phyloP scores from a whole-genome alignment of 2,113 vertebrate species.

The Crotalus viridis region DNA sequence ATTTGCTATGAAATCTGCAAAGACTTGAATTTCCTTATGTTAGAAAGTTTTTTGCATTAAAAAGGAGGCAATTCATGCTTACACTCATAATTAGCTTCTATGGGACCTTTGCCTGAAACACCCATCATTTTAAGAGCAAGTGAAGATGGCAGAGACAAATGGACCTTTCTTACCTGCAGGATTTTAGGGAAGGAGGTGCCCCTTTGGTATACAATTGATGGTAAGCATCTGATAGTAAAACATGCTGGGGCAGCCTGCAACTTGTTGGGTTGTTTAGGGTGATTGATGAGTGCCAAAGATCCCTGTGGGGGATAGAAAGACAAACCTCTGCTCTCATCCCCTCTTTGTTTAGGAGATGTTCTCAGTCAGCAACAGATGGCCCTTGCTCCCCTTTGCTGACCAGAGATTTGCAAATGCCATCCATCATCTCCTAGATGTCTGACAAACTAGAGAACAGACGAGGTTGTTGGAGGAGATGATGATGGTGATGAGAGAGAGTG shows the following conservation, averaged over 20 bases:
- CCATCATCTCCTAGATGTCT: conserved; percentile 20
- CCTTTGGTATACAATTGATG: not conserved
- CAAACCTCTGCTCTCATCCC: not conserved
- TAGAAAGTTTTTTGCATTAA: not conserved
- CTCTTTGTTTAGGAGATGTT: conserved; percentile 36
- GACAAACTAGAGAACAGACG: conserved; percentile 19
- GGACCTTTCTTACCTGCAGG: not conserved
- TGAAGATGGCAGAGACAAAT: not conserved
- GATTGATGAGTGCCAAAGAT: conserved; percentile 34
- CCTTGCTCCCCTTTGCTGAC: conserved; percentile 43
- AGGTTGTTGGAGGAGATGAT: not conserved
- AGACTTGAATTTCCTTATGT: not conserved
- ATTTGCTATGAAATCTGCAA: not conserved
- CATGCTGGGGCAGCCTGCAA: not conserved
- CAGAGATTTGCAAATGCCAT: conserved; percentile 25
- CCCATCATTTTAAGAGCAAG: rapidly evolving
- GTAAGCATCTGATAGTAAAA: not conserved
- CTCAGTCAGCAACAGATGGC: conserved; percentile 38
- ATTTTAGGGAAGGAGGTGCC: not conserved
- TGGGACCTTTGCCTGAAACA: rapidly evolving
- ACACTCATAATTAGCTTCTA: rapidly evolving
- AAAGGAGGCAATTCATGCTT: rapidly evolving
- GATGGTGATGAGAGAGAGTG: not conserved
- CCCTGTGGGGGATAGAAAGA: not conserved
- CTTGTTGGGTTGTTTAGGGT: conserved; percentile 11